These are phyloP conservation scores for Lerista edwardsae DNA, from an alignment of 2,797 vertebrate species.

Conservation along the genomic window DNA sequence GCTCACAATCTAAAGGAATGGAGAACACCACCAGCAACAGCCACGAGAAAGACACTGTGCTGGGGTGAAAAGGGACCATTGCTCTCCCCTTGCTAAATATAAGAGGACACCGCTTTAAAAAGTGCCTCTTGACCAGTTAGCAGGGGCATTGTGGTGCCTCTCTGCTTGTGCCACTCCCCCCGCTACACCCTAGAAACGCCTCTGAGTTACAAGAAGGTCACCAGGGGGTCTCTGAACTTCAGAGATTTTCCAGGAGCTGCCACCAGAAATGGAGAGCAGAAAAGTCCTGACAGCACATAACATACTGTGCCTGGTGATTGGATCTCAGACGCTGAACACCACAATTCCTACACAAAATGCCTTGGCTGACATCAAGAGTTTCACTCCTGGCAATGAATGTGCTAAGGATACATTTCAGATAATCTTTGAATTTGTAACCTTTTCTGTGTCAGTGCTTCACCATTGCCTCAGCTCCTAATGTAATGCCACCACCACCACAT, in stretches of 20 bases:
- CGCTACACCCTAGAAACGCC: too few relatives aligned
- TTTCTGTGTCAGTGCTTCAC: background rate
- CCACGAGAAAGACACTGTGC: too few relatives aligned
- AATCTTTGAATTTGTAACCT: too few relatives aligned
- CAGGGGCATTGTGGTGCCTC: too few relatives aligned
- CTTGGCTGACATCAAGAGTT: background rate
- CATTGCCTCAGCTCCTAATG: background rate
- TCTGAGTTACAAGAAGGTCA: background rate
- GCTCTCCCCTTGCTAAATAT: too few relatives aligned
- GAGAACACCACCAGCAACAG: too few relatives aligned
- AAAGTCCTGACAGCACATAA: background rate
- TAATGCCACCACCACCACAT: background rate
- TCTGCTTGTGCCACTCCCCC: too few relatives aligned
- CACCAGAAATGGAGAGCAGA: too few relatives aligned
- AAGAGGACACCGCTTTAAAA: too few relatives aligned
- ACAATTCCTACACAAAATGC: background rate
- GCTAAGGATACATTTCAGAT: background rate
- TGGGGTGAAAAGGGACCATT: too few relatives aligned
- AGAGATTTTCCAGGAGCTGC: background rate
- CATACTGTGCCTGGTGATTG: background rate
- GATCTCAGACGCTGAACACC: background rate
- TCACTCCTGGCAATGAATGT: background rate
- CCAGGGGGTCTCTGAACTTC: background rate
- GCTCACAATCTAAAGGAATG: too few relatives aligned
- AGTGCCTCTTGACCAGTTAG: too few relatives aligned